These are phyloP conservation scores for Ondatra zibethicus DNA, from an alignment of 2,113 vertebrate genomes.

Conservation along the genomic window DNA sequence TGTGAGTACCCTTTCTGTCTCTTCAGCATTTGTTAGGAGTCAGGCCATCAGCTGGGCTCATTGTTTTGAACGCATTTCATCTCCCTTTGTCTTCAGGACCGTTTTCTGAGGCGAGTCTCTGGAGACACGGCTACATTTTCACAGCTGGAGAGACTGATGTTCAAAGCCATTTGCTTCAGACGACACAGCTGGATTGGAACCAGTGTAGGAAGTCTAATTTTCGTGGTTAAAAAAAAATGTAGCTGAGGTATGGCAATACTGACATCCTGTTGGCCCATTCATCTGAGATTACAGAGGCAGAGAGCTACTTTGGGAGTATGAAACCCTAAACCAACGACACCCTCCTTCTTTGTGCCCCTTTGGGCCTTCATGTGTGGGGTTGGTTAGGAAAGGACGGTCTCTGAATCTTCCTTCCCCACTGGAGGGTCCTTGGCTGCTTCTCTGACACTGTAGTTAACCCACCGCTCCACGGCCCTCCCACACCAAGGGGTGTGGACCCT, in stretches of 20 bases:
- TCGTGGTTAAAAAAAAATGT: background rate
- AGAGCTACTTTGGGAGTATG: background rate
- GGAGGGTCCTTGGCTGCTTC: background rate
- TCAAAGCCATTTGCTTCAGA: conserved; percentile 18
- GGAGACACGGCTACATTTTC: background rate
- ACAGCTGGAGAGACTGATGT: background rate
- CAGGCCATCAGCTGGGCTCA: background rate
- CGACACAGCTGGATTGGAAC: background rate
- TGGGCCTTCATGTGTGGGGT: background rate
- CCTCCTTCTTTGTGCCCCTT: background rate
- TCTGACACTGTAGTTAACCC: background rate
- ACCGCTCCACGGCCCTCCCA: background rate
- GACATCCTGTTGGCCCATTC: background rate
- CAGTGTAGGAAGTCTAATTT: background rate
- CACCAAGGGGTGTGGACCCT: too few species aligned
- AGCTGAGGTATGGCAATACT: background rate
- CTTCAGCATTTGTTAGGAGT: background rate
- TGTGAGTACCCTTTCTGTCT: background rate
- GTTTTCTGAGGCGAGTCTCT: background rate
- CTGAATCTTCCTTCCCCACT: background rate
- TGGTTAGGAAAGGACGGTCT: background rate
- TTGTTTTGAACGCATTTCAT: background rate
- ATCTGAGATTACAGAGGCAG: background rate
- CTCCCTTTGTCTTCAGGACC: background rate
- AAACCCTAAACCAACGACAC: accelerated